Base-by-base conservation (phyloP, 2,113 vertebrate genomes). In the Microtus ochrogaster region DNA sequence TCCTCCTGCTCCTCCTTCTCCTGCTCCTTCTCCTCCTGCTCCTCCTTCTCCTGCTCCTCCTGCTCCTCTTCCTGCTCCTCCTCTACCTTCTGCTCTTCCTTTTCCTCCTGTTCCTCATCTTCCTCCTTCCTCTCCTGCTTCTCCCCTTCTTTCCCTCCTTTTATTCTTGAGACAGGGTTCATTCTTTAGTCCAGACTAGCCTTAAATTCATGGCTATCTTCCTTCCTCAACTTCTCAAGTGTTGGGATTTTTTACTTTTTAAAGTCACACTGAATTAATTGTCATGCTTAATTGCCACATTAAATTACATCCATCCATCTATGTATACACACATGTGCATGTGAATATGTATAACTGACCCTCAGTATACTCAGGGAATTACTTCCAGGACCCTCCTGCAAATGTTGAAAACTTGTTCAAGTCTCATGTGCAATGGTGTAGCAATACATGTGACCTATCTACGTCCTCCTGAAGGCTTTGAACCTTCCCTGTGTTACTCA, bases 21-120 rank as follows among this genome's bases (percentile, higher is more conserved):
- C 36, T n/a, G 0, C 36, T 70, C 7, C 7, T 76, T 5, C 24
- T 24, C 0, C 24, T 76, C 9, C 44, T 41, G 0, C 63, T 39
- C 8, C 36, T 39, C 6, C 17, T 73, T 0, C 36, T 73, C 1
- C 4, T 72, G 2, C 3, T 73, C 0, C 19, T 73, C 1, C 44
- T 77, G 6, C n/a, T n/a, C 7, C 2, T 9, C 36, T 1, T n/a
- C 5, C 33, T 36, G 14, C 4, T n/a, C 4, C 36, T 70, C 5
- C 14, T n/a, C 33, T 7, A 21, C 7, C 36, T 73, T 19, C 19
- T 73, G 36, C 1, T 73, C 1, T 26, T 47, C 4, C 28, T 77
- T 5, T 17, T 39, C 24, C 63, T 63, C 68, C n/a, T n/a, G 16
- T 36, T 19, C 36, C 7, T 19, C 13, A 7, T n/a, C 36, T 7